These are phyloP conservation scores for Sesamia nonagrioides DNA, from an alignment of 1,140 invertebrate species.

Conservation along the genomic window DNA sequence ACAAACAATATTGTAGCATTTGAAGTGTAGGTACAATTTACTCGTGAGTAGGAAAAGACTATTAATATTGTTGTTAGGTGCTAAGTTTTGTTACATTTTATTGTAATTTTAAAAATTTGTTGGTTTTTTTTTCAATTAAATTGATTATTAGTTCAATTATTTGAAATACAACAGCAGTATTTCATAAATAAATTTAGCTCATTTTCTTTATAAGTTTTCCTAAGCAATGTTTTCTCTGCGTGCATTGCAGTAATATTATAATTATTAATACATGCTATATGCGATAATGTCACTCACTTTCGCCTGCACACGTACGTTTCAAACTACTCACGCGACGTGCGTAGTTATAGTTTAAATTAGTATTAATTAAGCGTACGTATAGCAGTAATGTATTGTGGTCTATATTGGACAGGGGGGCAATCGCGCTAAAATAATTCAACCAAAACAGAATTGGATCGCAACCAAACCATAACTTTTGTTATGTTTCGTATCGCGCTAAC, in stretches of 20 bases:
- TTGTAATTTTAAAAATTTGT: not conserved
- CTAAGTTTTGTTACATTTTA: not conserved
- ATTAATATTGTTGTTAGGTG: not conserved
- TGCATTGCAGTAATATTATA: conserved; percentile 3
- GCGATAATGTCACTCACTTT: conserved; percentile 27
- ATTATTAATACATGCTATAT: conserved; percentile 4
- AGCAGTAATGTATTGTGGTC: not conserved
- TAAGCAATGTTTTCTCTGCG: conserved; percentile 5
- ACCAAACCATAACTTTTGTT: no score
- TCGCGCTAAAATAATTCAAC: no score
- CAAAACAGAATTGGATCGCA: no score
- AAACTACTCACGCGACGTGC: conserved; percentile 25
- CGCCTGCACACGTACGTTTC: conserved; percentile 7
- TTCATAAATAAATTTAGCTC: not conserved
- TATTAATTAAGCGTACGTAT: conserved; percentile 13
- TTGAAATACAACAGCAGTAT: not conserved
- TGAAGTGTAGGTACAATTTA: not conserved
- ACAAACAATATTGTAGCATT: not conserved
- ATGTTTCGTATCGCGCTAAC: no score
- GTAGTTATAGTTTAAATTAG: conserved; percentile 18
- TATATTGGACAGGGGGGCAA: not conserved
- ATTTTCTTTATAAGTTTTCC: not conserved
- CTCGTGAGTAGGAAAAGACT: no score
- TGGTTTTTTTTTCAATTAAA: not conserved
- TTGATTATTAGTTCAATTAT: not conserved